A percentile compares a stretch with the other conserved stretches of the same genome.
These are phyloP conservation scores for Sebastes schlegelii DNA, from an alignment of 2,113 vertebrate species.

Conservation along the genomic window DNA sequence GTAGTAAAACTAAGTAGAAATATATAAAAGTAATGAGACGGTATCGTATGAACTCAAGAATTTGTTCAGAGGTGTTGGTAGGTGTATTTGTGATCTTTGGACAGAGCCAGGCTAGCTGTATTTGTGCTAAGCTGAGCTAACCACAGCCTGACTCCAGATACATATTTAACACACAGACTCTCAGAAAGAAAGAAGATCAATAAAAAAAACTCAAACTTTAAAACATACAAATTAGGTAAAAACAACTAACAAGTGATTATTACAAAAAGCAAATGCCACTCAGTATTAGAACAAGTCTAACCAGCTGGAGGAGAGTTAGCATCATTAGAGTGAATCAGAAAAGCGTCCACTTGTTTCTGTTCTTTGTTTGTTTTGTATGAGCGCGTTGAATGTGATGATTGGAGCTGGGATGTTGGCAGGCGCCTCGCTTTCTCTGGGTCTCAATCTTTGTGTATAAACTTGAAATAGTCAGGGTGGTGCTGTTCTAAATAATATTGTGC, in stretches of 20 bases:
- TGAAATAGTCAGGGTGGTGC: slow-evolving; percentile 52
- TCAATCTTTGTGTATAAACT: slow-evolving; percentile 37
- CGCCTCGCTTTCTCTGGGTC: background rate
- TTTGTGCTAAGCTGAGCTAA: background rate
- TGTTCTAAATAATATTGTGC: slow-evolving; percentile 52
- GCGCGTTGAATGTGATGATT: background rate
- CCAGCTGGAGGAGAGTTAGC: slow-evolving; percentile 20
- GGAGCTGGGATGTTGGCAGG: slow-evolving; percentile 23
- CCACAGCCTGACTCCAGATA: background rate
- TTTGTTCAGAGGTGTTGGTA: no score
- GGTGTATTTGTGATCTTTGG: no score
- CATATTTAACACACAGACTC: background rate
- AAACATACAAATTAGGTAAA: background rate
- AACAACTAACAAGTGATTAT: background rate
- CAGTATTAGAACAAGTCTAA: background rate
- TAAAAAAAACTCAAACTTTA: background rate
- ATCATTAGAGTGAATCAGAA: background rate
- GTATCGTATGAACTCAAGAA: no score
- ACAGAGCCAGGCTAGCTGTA: no score
- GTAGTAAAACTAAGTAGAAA: no score
- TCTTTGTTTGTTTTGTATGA: slow-evolving; percentile 26
- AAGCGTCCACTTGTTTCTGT: background rate
- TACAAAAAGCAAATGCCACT: background rate
- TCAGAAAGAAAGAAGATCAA: background rate
- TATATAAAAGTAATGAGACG: no score